Evolutionary conservation across 2,113 vertebrate species (phyloP), one percentile per base, ranked within the genome.

Genomic region (Nannobrachium achirus): DNA sequence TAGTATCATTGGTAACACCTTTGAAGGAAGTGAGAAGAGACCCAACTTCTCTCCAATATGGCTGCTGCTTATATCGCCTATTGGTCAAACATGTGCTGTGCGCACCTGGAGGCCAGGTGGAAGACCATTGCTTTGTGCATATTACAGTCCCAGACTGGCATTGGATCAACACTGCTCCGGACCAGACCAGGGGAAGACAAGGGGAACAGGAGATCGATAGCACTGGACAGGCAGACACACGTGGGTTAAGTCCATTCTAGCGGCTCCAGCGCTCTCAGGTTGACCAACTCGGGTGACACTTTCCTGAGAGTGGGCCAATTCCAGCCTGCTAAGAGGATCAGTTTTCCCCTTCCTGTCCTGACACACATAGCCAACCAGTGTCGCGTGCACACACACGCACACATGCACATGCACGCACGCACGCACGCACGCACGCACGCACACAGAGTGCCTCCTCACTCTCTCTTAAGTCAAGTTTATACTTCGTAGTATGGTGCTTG

Each of bases 311-410:
- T 16, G 42, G 56, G 80, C 87, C 88, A 88, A 89, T 72, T 88
- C 74, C 63, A 79, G 78, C 58, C 75, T 66, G 77, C 79, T 86
- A 91, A 88, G 81, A 87, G 88, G 86, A 91, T 89, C 84, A 75
- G 81, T 86, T 82, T 33, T 86, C 73, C 66, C 63, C 71, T 82
- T 85, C 75, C 84, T 81, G 75, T 72, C 80, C 76, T 81, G 81
- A 82, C 85, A 86, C 78, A 86, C 78, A 80, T 80, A 76, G 59
- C 62, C 70, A 56, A 60, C 76, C 20, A 58, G 69, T 15, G 42
- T 56, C 56, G 38, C 81, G 80, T 73, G 72, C 44, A 60, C 51
- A 58, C 57, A 18, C 15, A 33, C 25, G 3, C 25, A 33, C 25
- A n/a, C n/a, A n/a, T 73, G 72, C 44, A 60, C 51, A 58, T 40